Conservation (phyloP, 2,888 invertebrate species). For the Mythimna lalbum region DNA sequence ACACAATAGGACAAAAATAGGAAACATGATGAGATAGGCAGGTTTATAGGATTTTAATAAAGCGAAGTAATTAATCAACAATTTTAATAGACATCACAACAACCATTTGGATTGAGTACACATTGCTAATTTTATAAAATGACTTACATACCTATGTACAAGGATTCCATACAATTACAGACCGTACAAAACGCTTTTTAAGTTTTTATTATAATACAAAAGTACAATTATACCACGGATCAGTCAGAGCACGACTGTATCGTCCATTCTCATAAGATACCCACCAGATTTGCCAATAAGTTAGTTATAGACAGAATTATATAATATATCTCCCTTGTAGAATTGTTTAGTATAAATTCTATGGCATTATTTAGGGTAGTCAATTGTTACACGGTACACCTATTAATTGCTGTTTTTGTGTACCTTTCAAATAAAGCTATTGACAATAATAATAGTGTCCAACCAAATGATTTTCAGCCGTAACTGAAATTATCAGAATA, state of each 20-base stretch:
- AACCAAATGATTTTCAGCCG: background rate
- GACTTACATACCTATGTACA: conserved; percentile 58
- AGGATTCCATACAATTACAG: conserved; percentile 60
- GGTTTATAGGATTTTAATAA: conserved; percentile 12
- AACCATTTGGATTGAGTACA: conserved; percentile 89
- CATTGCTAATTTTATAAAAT: conserved; percentile 73
- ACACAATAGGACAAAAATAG: background rate
- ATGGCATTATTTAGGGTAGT: background rate
- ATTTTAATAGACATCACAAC: conserved; percentile 90
- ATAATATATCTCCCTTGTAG: background rate
- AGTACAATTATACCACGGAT: conserved; percentile 70
- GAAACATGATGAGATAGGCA: background rate
- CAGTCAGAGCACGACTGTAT: conserved; percentile 71
- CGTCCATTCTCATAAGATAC: conserved; percentile 46
- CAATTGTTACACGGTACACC: background rate
- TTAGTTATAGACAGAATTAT: background rate
- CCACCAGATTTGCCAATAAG: conserved; percentile 3
- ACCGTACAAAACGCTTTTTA: conserved; percentile 72
- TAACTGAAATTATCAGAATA: background rate
- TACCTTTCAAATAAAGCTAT: background rate
- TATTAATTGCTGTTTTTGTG: background rate
- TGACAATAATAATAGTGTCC: background rate
- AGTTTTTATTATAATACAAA: conserved; percentile 74
- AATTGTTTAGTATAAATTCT: background rate
- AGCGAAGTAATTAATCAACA: conserved; percentile 79